Percentiles rank a stretch among this genome's conserved stretches.
Conservation (phyloP, 2,888 invertebrate genomes). For the Odontocerum albicorne region DNA sequence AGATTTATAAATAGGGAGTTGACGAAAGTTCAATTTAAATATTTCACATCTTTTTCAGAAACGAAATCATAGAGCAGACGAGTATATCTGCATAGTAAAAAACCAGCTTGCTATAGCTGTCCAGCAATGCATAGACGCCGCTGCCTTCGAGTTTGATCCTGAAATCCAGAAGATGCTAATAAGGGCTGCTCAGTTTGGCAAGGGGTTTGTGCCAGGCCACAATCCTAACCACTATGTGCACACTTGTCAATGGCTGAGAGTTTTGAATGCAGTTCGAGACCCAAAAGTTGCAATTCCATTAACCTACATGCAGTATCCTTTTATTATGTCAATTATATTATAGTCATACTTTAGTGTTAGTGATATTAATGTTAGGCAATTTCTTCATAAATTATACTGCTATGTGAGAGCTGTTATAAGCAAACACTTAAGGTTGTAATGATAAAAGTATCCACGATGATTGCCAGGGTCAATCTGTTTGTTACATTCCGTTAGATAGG, state of each 20-base stretch:
- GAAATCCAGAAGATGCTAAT: constrained; percentile 88
- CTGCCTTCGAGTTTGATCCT: constrained; percentile 86
- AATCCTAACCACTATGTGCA: constrained; percentile 79
- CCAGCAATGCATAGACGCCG: constrained; percentile 89
- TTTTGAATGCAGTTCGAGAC: constrained; percentile 87
- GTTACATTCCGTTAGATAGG: no score
- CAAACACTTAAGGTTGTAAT: no score
- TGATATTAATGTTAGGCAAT: no score
- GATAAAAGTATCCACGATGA: no score
- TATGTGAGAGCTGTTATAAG: no score
- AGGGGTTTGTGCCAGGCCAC: constrained; percentile 80
- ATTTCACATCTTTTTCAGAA: constrained; percentile 56
- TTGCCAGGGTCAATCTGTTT: no score
- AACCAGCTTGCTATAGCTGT: constrained; percentile 81
- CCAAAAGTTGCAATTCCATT: constrained; percentile 87
- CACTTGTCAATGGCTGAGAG: constrained; percentile 83
- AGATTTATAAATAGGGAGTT: no score
- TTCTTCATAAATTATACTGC: no score
- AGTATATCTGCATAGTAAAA: constrained; percentile 87
- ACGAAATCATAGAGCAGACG: constrained; percentile 89
- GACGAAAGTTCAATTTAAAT: no score
- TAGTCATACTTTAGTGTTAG: no score
- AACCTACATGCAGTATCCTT: constrained; percentile 87
- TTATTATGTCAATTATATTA: no score
- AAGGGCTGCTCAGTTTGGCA: constrained; percentile 92